phyloP scores from a whole-genome alignment of 2,113 vertebrate species.

The Colinus virginianus region DNA sequence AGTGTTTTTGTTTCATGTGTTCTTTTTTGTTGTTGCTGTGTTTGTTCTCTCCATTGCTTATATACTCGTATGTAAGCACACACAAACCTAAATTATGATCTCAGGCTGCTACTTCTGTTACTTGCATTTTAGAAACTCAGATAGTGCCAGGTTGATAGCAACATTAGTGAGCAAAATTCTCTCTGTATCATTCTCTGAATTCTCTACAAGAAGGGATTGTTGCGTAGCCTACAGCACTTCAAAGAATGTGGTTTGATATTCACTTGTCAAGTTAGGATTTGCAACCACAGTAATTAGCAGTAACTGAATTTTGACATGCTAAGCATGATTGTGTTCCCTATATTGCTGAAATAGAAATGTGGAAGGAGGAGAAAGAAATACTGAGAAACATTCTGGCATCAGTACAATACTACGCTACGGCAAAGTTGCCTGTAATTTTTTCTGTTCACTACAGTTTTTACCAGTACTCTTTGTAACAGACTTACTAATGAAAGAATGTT shows the following conservation, averaged over 20 bases:
- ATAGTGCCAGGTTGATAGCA: background rate
- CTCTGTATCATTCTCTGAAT: background rate
- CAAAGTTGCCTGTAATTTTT: background rate
- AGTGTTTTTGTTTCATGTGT: background rate
- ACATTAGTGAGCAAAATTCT: background rate
- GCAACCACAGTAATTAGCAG: slow-evolving; percentile 28
- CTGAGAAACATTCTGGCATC: background rate
- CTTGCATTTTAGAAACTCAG: background rate
- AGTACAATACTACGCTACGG: background rate
- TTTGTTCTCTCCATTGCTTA: background rate
- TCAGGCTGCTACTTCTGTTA: background rate
- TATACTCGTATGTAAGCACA: background rate
- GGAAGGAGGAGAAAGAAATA: background rate
- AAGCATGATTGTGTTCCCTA: background rate
- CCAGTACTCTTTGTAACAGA: background rate
- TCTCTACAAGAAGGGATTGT: background rate
- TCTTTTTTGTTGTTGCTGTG: background rate
- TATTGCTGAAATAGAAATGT: slow-evolving; percentile 12
- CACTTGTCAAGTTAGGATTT: slow-evolving; percentile 26
- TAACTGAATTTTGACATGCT: slow-evolving; percentile 30
- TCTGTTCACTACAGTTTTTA: background rate
- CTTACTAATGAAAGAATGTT: accelerated
- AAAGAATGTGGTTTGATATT: slow-evolving; percentile 25
- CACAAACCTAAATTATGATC: background rate
- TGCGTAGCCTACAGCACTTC: background rate